A percentile compares a stretch with the other conserved stretches of the same genome.
These are phyloP conservation scores for Quadroppia sp. DNA, from an alignment of 2,888 invertebrate genomes.

Conservation along the genomic window DNA sequence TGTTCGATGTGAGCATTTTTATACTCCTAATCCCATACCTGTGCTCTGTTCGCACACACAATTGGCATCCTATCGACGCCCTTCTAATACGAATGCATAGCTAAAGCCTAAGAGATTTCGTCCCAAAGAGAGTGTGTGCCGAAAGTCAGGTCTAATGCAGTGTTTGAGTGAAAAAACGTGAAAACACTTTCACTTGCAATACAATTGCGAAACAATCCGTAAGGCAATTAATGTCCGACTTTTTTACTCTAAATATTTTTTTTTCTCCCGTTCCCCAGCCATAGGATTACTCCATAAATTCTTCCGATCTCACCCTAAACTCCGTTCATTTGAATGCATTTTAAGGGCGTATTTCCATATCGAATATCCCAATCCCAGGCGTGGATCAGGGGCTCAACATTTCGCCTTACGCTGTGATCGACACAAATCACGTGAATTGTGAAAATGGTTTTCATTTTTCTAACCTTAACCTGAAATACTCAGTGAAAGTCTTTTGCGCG, in stretches of 20 bases:
- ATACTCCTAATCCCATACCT: neutral
- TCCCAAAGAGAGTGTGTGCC: slow-evolving; percentile 4
- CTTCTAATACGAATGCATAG: neutral
- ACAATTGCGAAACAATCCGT: slow-evolving; percentile 31
- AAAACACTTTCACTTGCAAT: neutral
- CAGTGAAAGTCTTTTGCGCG: neutral
- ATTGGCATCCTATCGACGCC: slow-evolving; percentile 32
- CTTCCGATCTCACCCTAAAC: slow-evolving; percentile 29
- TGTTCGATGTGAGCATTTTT: neutral
- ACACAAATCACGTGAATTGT: slow-evolving; percentile 18
- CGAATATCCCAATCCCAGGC: slow-evolving; percentile 25
- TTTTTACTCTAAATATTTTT: slow-evolving; percentile 31
- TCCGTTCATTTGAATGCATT: neutral
- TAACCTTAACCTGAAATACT: slow-evolving; percentile 34
- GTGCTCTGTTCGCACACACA: neutral
- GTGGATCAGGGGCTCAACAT: slow-evolving; percentile 11
- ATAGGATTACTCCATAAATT: slow-evolving; percentile 35
- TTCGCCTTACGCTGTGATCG: neutral
- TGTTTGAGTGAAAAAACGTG: neutral
- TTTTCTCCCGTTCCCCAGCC: neutral
- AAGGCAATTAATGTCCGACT: slow-evolving; percentile 37
- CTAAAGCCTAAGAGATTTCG: neutral
- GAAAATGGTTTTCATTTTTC: neutral
- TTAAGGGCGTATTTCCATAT: slow-evolving; percentile 31
- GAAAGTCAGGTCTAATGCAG: neutral